These are phyloP conservation scores for Chrysogorgia sp. DNA, from an alignment of 92 coral and sea anemone genomes.

Conservation along the genomic window DNA sequence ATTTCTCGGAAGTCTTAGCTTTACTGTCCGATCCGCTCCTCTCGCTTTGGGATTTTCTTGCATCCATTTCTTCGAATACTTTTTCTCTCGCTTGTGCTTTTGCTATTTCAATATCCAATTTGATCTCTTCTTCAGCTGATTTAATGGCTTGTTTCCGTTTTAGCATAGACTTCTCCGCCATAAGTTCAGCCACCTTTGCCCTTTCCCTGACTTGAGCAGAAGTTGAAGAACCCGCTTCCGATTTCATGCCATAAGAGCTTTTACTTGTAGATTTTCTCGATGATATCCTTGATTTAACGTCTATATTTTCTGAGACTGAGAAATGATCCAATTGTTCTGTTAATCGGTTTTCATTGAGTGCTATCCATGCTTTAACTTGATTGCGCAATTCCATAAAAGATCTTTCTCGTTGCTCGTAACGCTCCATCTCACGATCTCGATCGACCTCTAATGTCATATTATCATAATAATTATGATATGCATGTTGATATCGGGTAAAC, in stretches of 20 bases:
- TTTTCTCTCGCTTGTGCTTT: background rate
- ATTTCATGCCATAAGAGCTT: no score
- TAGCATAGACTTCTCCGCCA: constrained; percentile 63
- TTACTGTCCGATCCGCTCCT: background rate
- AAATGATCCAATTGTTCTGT: constrained; percentile 33
- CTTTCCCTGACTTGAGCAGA: constrained; percentile 38
- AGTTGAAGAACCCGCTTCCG: background rate
- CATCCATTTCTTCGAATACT: background rate
- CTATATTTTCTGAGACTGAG: constrained; percentile 1
- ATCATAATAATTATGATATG: constrained; percentile 28
- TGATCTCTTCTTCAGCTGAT: background rate
- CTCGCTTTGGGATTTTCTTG: no score
- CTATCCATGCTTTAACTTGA: constrained; percentile 47
- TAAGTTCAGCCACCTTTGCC: constrained; percentile 64
- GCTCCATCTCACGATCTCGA: constrained; percentile 47
- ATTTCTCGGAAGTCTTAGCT: background rate
- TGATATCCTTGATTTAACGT: no score
- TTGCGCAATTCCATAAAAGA: constrained; percentile 39
- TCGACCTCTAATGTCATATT: constrained; percentile 44
- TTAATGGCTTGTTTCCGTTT: background rate
- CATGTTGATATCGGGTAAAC: constrained; percentile 42
- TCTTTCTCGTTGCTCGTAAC: constrained; percentile 47
- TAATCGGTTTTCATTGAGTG: constrained; percentile 37
- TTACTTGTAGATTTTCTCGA: no score
- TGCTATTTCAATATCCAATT: background rate